Percentiles rank a stretch among this genome's conserved stretches.
Evolutionary conservation across 2,888 invertebrate genomes (phyloP).

Genomic region (Periphyllus acericola): DNA sequence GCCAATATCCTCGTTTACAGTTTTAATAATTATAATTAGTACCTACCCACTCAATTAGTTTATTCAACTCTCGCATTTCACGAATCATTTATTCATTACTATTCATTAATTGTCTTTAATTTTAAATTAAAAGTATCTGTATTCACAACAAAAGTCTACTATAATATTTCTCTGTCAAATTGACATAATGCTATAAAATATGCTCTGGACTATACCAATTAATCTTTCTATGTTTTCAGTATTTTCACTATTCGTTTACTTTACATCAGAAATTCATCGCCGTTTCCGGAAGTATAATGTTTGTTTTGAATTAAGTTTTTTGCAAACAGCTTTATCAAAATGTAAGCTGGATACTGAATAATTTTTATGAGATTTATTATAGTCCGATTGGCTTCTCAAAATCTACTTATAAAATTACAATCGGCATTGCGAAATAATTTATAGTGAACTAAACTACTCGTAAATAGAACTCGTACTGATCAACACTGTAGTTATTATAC

Average conservation of each 20-base stretch:
- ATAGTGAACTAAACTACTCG: neutral
- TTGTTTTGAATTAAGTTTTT: conserved; percentile 9
- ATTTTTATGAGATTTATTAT: no score
- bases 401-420: neutral
- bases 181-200: neutral
- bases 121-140: neutral
- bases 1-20: neutral
- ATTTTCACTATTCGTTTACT: neutral
- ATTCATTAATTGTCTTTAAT: neutral
- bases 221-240: neutral
- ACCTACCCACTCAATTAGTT: neutral
- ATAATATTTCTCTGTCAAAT: neutral
- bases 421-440: neutral
- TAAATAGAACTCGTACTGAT: neutral
- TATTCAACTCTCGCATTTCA: neutral
- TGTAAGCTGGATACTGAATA: neutral
- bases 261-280: neutral
- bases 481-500: neutral
- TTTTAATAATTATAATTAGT: neutral
- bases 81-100: neutral
- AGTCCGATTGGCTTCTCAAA: neutral
- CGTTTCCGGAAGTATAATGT: conserved; percentile 9
- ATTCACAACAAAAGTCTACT: neutral
- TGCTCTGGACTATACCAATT: neutral
- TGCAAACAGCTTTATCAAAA: neutral